Evolutionary conservation across 35 echinoderm and acorn worm genomes (phyloP), one percentile per base, ranked within the genome.

Genomic region (Strongylocentrotus purpuratus): DNA sequence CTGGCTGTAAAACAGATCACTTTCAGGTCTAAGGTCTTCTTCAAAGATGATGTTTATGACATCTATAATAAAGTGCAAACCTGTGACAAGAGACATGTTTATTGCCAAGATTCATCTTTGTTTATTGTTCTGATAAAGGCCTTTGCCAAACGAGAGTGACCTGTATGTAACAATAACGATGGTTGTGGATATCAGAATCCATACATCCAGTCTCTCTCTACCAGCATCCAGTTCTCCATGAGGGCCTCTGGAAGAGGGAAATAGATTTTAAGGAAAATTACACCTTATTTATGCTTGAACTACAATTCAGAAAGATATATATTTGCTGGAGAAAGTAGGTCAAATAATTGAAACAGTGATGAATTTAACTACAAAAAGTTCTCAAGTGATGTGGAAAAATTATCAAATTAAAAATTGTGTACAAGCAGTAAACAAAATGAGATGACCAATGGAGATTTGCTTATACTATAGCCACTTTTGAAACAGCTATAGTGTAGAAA

Each of bases 11-110:
- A n/a, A 46, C 33, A 31, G 32, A 89, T 89, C 33, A 46, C 33
- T 33, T 28, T 18, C 15, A 31, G 33, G 87, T 89, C 32, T n/a
- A n/a, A n/a, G n/a, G n/a, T n/a, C n/a, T n/a, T n/a, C n/a, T 89
- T n/a, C 12, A 89, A 89, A 11, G 32, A 89, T 89, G 32, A 45
- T 45, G 87, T 89, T 46, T 33, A 89, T 89, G 87, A 89, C 45
- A 46, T 46, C 45, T 33, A 89, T 89, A 89, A 89, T 89, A 89
- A 89, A 89, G 87, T 41, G 32, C 32, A 89, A 28, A 20, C 33
- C 45, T 89, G 87, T 89, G 45, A 15, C 45, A 89, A 89, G 32
- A 46, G 87, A 89, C 87, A 89, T 89, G 45, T 89, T 89, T 89
- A 89, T 89, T 89, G 87, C 87, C 87, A 45, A 45, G 87, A 33